These are phyloP conservation scores for Drosophila histrio DNA, from an alignment of 2,888 invertebrate species.

Conservation along the genomic window DNA sequence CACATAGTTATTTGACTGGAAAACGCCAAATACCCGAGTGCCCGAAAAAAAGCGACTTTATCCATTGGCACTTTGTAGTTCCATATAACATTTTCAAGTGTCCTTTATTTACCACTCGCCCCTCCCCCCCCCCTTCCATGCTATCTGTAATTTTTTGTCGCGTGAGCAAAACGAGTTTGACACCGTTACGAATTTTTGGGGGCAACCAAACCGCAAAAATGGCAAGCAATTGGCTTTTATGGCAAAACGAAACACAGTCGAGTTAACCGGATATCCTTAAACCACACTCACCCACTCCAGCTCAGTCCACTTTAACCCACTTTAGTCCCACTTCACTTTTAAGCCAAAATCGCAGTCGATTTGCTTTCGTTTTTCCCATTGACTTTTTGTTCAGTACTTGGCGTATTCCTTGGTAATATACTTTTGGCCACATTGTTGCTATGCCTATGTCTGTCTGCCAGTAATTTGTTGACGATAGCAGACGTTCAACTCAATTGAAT, in stretches of 20 bases:
- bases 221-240: slow-evolving; percentile 74
- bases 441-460: slow-evolving; percentile 34
- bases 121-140: neutral
- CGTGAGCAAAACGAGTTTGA: slow-evolving; percentile 18
- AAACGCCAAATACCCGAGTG: neutral
- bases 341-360: slow-evolving; percentile 6
- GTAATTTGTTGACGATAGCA: slow-evolving; percentile 60
- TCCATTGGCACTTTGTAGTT: slow-evolving; percentile 56
- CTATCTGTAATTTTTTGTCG: slow-evolving; percentile 15
- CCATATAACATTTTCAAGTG: slow-evolving; percentile 53
- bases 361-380: neutral
- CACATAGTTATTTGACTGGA: slow-evolving; percentile 25
- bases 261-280: slow-evolving; percentile 52
- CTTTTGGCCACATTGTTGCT: slow-evolving; percentile 22
- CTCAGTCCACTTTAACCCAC: slow-evolving; percentile 1
- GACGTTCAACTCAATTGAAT: slow-evolving; percentile 58
- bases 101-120: too few species aligned
- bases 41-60: neutral
- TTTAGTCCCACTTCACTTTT: slow-evolving; percentile 16
- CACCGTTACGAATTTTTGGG: slow-evolving; percentile 26
- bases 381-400: slow-evolving; percentile 6
- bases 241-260: slow-evolving; percentile 50
- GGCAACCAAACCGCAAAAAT: slow-evolving; percentile 61
- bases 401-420: slow-evolving; percentile 22
- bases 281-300: slow-evolving; percentile 13